phyloP scores from a whole-genome alignment of 2,797 vertebrate species.

The Helicolenus hilgendorfi region DNA sequence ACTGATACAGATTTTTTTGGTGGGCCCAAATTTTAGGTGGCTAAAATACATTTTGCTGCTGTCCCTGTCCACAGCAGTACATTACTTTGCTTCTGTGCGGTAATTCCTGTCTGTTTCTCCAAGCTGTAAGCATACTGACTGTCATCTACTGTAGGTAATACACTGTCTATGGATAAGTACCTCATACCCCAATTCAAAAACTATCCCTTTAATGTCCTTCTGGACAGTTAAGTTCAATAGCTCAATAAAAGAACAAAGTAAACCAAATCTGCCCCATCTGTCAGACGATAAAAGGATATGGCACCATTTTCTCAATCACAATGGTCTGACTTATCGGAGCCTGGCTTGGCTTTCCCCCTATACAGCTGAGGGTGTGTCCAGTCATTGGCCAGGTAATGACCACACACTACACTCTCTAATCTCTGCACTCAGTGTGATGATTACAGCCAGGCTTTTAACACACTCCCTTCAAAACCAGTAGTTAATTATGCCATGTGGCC shows the following conservation, averaged over 20 bases:
- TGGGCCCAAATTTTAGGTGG: not conserved
- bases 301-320: constrained; percentile 31
- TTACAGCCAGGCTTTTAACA: constrained; percentile 71
- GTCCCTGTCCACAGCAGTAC: not conserved
- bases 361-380: constrained; percentile 64
- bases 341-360: constrained; percentile 6
- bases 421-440: constrained; percentile 68
- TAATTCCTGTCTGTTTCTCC: not conserved
- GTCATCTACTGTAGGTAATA: not conserved
- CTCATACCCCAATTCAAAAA: not conserved
- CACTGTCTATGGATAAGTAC: not conserved
- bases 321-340: constrained; percentile 42
- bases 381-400: constrained; percentile 76
- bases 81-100: not conserved
- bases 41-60: not conserved
- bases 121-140: not conserved
- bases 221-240: not conserved
- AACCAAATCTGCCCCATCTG: constrained; percentile 10
- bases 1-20: not conserved
- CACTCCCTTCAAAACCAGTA: constrained; percentile 72
- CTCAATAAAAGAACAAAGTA: constrained; percentile 10
- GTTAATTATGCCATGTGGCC: constrained; percentile 73
- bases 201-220: constrained; percentile 2
- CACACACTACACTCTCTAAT: constrained; percentile 71
- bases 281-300: constrained; percentile 35